These are phyloP conservation scores for Hydropotes inermis DNA, from an alignment of 2,113 vertebrate species.

Conservation along the genomic window DNA sequence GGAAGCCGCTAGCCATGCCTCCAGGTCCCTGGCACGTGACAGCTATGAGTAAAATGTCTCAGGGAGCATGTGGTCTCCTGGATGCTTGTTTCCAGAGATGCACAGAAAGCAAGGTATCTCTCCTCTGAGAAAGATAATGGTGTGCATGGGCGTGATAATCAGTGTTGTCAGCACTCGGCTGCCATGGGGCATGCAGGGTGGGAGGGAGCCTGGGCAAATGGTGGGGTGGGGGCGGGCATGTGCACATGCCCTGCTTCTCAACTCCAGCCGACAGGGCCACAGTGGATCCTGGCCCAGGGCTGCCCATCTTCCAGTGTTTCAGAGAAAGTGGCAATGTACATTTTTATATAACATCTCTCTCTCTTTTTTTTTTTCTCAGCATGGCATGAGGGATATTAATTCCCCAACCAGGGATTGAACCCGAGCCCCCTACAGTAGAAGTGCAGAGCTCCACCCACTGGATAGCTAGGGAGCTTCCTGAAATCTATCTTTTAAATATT, in stretches of 20 bases:
- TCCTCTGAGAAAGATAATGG: fast-evolving
- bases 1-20: not conserved
- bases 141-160: fast-evolving
- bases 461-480: not conserved
- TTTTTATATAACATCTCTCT: not conserved
- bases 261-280: not conserved
- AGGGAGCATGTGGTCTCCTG: not conserved
- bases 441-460: too few relatives aligned
- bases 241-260: too few relatives aligned
- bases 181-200: not conserved
- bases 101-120: not conserved
- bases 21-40: not conserved
- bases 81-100: not conserved
- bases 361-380: not conserved
- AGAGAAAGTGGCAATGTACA: not conserved
- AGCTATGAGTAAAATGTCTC: not conserved
- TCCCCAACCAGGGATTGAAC: not conserved
- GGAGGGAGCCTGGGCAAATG: fast-evolving
- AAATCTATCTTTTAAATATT: not conserved
- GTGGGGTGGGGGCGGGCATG: not conserved
- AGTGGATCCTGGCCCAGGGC: not conserved
- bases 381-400: fast-evolving
- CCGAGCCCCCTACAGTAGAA: not conserved
- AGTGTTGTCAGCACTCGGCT: fast-evolving
- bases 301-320: not conserved